Percentiles rank a stretch among this genome's conserved stretches.
Conservation (phyloP, 2,888 invertebrate species). For the Bibio marci region DNA sequence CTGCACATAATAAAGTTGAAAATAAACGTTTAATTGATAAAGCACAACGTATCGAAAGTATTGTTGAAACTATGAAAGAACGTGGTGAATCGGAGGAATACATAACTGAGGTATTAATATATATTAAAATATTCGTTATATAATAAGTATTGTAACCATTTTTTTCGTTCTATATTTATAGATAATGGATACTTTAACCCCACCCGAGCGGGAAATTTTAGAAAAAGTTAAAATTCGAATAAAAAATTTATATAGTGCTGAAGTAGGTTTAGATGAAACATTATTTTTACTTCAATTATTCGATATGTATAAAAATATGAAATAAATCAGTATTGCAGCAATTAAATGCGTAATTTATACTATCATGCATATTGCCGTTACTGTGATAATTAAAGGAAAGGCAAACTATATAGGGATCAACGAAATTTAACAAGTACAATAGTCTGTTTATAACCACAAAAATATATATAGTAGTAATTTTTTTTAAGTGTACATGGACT, state of each 20-base stretch:
- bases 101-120: conserved; percentile 54
- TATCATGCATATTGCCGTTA: no score
- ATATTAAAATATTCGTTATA: no score
- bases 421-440: no score
- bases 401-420: no score
- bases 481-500: no score
- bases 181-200: conserved; percentile 56
- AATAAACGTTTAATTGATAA: conserved; percentile 74
- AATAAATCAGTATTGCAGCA: no score
- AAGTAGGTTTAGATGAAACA: conserved; percentile 65
- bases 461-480: no score
- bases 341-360: no score
- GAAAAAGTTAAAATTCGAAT: conserved; percentile 55
- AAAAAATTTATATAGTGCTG: conserved; percentile 58
- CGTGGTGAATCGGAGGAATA: conserved; percentile 63
- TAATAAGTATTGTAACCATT: no score
- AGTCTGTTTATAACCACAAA: no score
- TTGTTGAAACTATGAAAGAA: conserved; percentile 60
- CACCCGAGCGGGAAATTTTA: conserved; percentile 62
- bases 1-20: conserved; percentile 42
- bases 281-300: conserved; percentile 69
- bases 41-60: conserved; percentile 67
- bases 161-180: conserved; percentile 40
- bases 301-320: conserved; percentile 31
- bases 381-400: no score